Conservation (phyloP, 1,140 invertebrate genomes). For the Rhagoletis pomonella region DNA sequence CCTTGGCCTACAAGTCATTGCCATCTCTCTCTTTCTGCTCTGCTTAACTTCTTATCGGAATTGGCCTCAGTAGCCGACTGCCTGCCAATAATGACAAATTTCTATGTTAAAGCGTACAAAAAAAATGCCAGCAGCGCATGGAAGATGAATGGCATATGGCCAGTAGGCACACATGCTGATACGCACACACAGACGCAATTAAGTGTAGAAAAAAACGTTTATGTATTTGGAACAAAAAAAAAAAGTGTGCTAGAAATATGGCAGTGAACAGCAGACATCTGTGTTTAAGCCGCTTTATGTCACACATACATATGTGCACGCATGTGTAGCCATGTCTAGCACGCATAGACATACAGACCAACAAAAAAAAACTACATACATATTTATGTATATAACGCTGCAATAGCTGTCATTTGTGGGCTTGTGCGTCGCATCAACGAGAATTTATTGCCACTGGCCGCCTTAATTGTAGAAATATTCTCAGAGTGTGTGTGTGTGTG, state of each 20-base stretch:
- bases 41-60: neutral
- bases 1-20: slow-evolving; percentile 16
- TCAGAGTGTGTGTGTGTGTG: neutral
- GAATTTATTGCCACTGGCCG: slow-evolving; percentile 19
- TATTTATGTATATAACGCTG: no score
- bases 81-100: slow-evolving; percentile 39
- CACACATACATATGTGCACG: neutral
- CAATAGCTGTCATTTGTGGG: no score
- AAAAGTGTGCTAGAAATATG: neutral
- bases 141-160: slow-evolving; percentile 31
- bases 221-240: neutral
- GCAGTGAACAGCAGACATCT: slow-evolving; percentile 26
- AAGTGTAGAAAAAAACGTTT: neutral
- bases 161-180: neutral
- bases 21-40: neutral
- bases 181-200: neutral
- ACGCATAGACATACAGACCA: no score
- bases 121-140: neutral
- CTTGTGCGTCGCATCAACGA: neutral
- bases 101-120: neutral
- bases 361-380: no score
- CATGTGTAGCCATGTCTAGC: neutral
- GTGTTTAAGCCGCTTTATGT: neutral
- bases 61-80: neutral
- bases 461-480: neutral